phyloP scores from a whole-genome alignment of 1,140 invertebrate genomes.

The Drosophila lacertosa region DNA sequence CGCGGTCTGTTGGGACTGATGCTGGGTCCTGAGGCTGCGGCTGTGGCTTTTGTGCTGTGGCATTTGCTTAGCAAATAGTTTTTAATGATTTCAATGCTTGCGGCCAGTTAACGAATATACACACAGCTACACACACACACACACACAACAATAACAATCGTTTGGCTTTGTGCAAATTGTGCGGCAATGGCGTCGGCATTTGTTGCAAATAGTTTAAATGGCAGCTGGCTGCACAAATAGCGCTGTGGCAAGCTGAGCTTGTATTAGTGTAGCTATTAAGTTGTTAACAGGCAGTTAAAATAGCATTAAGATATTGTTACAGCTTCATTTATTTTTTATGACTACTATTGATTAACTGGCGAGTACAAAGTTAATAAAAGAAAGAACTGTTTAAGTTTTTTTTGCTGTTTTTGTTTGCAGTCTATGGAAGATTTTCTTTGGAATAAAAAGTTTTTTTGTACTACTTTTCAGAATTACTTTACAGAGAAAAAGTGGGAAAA shows the following conservation, averaged over 20 bases:
- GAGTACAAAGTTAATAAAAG: background rate
- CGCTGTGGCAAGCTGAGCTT: background rate
- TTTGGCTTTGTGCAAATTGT: conserved; percentile 69
- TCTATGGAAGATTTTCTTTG: background rate
- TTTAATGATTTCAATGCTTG: conserved; percentile 75
- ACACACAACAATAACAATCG: conserved; percentile 42
- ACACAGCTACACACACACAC: conserved; percentile 9
- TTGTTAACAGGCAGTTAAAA: conserved; percentile 33
- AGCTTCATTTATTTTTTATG: background rate
- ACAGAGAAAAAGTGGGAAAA: background rate
- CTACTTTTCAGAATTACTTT: background rate
- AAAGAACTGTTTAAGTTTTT: background rate
- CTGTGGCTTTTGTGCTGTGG: conserved; percentile 54
- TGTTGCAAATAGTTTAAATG: conserved; percentile 50
- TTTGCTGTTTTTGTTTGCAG: background rate
- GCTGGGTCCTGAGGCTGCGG: conserved; percentile 1
- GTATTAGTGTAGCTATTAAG: conserved; percentile 17
- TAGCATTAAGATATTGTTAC: conserved; percentile 3
- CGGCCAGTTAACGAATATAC: conserved; percentile 51
- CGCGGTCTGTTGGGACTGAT: conserved; percentile 6
- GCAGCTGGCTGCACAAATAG: background rate
- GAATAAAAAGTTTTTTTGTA: conserved; percentile 13
- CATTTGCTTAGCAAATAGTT: conserved; percentile 78
- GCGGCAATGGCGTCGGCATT: conserved; percentile 38
- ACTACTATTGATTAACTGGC: conserved; percentile 1